Conservation (phyloP, 2,888 invertebrate genomes). For the Apotomis betuletana region DNA sequence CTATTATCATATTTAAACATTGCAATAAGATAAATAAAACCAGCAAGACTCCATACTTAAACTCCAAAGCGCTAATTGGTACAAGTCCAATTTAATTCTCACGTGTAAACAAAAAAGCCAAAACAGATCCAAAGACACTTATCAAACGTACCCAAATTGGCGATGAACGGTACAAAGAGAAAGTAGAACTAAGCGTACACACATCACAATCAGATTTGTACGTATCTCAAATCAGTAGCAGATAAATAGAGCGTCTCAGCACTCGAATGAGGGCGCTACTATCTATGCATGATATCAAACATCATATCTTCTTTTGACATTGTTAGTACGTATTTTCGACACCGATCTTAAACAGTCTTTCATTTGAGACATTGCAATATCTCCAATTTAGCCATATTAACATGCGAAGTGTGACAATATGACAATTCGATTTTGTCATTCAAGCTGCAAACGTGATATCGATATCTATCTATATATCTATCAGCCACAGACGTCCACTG, state of each 20-base stretch:
- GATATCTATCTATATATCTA: too few relatives aligned
- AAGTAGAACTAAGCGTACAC: conserved; percentile 19
- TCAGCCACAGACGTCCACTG: too few relatives aligned
- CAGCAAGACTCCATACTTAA: neutral
- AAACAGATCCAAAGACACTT: conserved; percentile 24
- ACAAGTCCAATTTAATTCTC: conserved; percentile 8
- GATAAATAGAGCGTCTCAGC: conserved; percentile 27
- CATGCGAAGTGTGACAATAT: too few relatives aligned
- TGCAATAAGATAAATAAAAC: too few relatives aligned
- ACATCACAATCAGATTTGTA: conserved; percentile 21
- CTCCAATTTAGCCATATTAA: too few relatives aligned
- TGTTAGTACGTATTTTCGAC: conserved; percentile 27
- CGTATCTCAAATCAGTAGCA: conserved; percentile 31
- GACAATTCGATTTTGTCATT: too few relatives aligned
- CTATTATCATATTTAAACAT: too few relatives aligned
- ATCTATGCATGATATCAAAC: conserved; percentile 24
- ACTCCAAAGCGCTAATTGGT: neutral
- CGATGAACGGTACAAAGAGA: conserved; percentile 31
- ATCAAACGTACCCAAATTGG: conserved; percentile 30
- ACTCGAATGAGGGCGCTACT: conserved; percentile 8
- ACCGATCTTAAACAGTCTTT: neutral
- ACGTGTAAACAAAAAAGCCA: conserved; percentile 24
- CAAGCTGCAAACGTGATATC: too few relatives aligned
- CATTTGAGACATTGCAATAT: too few relatives aligned
- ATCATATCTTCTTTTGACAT: conserved; percentile 27